phyloP scores from a whole-genome alignment of 2,113 vertebrate species.

The Microcebus ravelobensis region DNA sequence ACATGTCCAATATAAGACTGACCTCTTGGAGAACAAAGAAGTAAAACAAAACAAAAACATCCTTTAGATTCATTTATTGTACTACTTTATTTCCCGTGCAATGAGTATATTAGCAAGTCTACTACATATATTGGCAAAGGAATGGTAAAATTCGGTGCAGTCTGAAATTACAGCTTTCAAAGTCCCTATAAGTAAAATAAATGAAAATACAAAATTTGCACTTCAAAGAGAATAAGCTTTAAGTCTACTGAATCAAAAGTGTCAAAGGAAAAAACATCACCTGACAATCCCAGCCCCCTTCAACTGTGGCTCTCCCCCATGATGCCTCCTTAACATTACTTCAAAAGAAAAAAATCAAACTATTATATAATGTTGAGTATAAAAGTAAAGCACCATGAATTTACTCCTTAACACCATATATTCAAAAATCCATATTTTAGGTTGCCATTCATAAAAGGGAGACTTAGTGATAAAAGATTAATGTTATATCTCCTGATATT shows the following conservation, averaged over 20 bases:
- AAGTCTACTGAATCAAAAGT: background rate
- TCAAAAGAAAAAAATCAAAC: constrained; percentile 32
- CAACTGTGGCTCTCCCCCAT: background rate
- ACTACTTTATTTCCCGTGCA: constrained; percentile 35
- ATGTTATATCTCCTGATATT: background rate
- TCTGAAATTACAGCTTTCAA: constrained; percentile 42
- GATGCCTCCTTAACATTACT: background rate
- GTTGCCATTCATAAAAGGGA: constrained; percentile 17
- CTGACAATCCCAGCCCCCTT: background rate
- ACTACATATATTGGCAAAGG: constrained; percentile 26
- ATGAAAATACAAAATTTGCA: constrained; percentile 31
- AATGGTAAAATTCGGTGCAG: constrained; percentile 17
- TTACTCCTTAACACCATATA: constrained; percentile 14
- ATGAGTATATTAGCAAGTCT: constrained; percentile 35
- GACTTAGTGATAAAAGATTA: constrained; percentile 8
- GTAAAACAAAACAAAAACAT: constrained; percentile 55
- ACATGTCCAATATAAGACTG: background rate
- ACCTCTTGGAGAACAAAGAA: constrained; percentile 22
- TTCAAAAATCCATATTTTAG: background rate
- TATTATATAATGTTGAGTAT: background rate
- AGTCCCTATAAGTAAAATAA: background rate
- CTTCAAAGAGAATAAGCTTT: background rate
- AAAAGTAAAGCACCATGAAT: constrained; percentile 22
- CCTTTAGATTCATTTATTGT: constrained; percentile 41
- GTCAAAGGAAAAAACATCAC: background rate